Conservation (phyloP, 2,797 vertebrate species). For the Lophotriccus pileatus region DNA sequence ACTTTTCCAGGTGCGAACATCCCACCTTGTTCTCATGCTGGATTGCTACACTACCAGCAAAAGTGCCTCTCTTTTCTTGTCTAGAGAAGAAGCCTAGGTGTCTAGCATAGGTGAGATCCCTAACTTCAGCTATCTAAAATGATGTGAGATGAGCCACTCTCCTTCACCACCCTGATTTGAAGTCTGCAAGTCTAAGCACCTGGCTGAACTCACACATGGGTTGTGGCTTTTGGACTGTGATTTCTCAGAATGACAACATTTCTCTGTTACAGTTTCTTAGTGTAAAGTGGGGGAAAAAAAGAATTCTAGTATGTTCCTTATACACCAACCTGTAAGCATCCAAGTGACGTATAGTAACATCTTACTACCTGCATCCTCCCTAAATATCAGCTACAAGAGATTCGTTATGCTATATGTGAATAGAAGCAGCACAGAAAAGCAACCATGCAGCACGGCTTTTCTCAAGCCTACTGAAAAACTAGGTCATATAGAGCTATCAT, state of each 20-base stretch:
- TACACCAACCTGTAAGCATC: background rate
- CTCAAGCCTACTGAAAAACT: background rate
- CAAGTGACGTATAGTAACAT: background rate
- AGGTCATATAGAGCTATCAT: background rate
- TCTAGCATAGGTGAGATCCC: background rate
- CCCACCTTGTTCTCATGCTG: background rate
- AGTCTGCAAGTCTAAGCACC: background rate
- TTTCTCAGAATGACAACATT: background rate
- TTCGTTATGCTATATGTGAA: background rate
- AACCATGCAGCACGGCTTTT: background rate
- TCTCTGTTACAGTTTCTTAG: background rate
- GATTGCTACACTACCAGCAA: background rate
- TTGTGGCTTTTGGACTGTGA: background rate
- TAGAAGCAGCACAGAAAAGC: background rate
- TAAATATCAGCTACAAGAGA: background rate
- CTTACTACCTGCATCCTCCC: background rate
- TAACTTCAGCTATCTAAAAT: background rate
- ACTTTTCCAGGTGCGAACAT: background rate
- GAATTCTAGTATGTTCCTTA: background rate
- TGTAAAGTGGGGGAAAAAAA: background rate
- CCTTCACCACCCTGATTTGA: background rate
- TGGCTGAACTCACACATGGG: background rate
- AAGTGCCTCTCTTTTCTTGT: background rate
- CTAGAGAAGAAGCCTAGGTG: background rate
- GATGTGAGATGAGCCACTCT: rapidly evolving